Conservation (phyloP, 1,140 invertebrate genomes). For the Drosophila leontia region DNA sequence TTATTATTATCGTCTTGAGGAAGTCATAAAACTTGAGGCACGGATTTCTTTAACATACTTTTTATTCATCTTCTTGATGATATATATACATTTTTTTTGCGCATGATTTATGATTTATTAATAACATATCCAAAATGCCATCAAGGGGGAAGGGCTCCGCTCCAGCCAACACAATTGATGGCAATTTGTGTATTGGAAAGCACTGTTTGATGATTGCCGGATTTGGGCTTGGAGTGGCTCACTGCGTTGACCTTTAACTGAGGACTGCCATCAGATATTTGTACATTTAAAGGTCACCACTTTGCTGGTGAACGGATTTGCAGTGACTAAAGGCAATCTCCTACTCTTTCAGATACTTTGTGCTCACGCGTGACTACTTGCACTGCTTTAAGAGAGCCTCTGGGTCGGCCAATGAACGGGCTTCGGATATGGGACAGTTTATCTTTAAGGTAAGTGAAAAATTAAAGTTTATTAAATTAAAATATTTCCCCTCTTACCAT, state of each 20-base stretch:
- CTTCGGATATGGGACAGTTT: slow-evolving; percentile 90
- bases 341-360: slow-evolving; percentile 86
- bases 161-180: slow-evolving; percentile 11
- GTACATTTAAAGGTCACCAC: slow-evolving; percentile 39
- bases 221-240: slow-evolving; percentile 27
- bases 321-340: slow-evolving; percentile 18
- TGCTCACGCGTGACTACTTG: slow-evolving; percentile 89
- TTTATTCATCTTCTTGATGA: neutral
- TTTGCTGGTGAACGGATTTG: slow-evolving; percentile 15
- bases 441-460: slow-evolving; percentile 87
- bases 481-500: neutral
- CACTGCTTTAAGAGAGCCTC: slow-evolving; percentile 89
- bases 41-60: slow-evolving; percentile 7
- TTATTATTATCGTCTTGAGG: slow-evolving; percentile 36
- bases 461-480: too few relatives aligned
- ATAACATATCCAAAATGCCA: slow-evolving; percentile 62
- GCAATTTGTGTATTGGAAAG: slow-evolving; percentile 42
- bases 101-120: slow-evolving; percentile 80
- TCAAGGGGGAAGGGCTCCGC: slow-evolving; percentile 34
- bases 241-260: slow-evolving; percentile 61
- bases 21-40: slow-evolving; percentile 55
- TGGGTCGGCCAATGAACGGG: slow-evolving; percentile 86
- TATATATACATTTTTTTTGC: slow-evolving; percentile 35
- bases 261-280: slow-evolving; percentile 38
- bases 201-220: slow-evolving; percentile 23